Conservation (phyloP, 1,140 invertebrate species). For the Globodera rostochiensis region DNA sequence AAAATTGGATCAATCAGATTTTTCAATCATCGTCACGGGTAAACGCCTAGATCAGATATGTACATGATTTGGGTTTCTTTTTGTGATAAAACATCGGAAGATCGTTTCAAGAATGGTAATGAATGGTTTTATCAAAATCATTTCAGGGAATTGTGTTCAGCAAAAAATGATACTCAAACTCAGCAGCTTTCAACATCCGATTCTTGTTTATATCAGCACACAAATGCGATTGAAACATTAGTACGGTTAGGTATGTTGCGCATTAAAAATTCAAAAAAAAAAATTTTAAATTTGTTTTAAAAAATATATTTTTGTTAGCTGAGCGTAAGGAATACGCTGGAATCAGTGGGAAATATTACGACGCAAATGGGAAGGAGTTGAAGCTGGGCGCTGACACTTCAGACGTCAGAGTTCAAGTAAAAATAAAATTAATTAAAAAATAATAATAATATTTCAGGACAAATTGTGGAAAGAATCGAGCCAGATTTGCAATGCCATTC, state of each 20-base stretch:
- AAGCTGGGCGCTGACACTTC: conserved; percentile 29
- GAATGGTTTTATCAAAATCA: not conserved
- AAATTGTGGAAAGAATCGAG: conserved; percentile 18
- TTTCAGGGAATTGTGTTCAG: conserved; percentile 4
- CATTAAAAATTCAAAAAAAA: not conserved
- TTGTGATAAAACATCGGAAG: no score
- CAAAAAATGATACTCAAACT: not conserved
- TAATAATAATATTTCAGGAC: conserved; percentile 1
- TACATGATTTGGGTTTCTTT: no score
- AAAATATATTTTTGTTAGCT: not conserved
- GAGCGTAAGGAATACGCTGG: conserved; percentile 17
- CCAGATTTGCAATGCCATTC: conserved; percentile 9
- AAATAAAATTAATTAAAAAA: not conserved
- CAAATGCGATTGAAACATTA: conserved; percentile 24
- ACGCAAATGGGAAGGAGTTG: conserved; percentile 52
- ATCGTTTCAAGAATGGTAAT: not conserved
- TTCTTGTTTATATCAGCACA: conserved; percentile 21
- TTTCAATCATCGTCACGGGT: not conserved
- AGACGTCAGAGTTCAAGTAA: conserved; percentile 46
- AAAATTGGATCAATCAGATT: not conserved
- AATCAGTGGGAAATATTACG: conserved; percentile 51
- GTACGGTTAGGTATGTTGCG: not conserved
- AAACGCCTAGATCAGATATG: no score
- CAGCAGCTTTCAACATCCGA: conserved; percentile 15
- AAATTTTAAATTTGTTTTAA: not conserved